phyloP scores from a whole-genome alignment of 2,113 vertebrate species.

The Hippocampus guttulatus region DNA sequence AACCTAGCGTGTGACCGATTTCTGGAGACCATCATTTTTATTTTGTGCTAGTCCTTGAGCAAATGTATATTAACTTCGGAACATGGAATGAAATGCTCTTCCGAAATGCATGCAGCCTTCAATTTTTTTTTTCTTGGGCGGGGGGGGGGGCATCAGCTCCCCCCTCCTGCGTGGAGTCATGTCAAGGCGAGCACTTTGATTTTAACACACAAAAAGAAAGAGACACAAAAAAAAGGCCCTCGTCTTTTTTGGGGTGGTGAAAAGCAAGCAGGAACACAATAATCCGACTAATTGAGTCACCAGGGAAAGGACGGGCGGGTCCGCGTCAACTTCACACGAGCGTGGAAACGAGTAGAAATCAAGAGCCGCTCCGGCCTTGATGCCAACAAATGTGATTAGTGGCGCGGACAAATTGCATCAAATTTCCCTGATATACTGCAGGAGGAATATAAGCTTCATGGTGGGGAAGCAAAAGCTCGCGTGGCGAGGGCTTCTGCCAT shows the following conservation, averaged over 20 bases:
- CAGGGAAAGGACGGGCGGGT: constrained; percentile 70
- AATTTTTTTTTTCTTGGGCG: not conserved
- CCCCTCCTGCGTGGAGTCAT: constrained; percentile 37
- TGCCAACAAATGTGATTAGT: constrained; percentile 74
- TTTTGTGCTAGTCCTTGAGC: not conserved
- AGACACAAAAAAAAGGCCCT: not conserved
- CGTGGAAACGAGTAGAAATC: constrained; percentile 62
- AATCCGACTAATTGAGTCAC: constrained; percentile 98
- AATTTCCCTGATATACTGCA: constrained; percentile 61
- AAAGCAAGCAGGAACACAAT: constrained; percentile 79
- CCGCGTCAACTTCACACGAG: constrained; percentile 67
- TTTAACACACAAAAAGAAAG: constrained; percentile 20
- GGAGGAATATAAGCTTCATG: constrained; percentile 36
- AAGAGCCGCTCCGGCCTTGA: constrained; percentile 57
- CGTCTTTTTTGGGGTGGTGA: not conserved
- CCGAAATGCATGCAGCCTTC: not conserved
- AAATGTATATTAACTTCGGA: not conserved
- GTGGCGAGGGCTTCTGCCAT: constrained; percentile 35
- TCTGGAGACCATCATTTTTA: too few relatives aligned
- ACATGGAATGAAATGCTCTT: not conserved
- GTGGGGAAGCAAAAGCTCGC: constrained; percentile 57
- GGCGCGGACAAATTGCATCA: constrained; percentile 73
- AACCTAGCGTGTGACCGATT: too few relatives aligned
- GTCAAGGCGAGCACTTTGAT: constrained; percentile 42
- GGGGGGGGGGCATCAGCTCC: not conserved